phyloP scores from a whole-genome alignment of 2,797 vertebrate genomes.

The Acanthurus leucopareius region DNA sequence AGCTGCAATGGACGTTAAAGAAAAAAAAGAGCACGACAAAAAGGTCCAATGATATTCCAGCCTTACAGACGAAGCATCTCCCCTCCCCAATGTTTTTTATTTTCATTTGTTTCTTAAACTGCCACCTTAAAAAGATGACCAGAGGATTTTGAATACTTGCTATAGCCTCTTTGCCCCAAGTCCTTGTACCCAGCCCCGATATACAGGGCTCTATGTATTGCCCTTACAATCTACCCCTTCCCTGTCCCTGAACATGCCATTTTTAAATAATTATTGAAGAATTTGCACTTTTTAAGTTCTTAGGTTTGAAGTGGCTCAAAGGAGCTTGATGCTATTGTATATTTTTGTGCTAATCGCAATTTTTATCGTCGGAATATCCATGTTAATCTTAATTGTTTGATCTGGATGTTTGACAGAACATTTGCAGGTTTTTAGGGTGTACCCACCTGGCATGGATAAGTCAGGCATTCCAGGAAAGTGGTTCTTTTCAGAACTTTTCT shows the following conservation, averaged over 20 bases:
- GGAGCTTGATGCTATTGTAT: slow-evolving; percentile 91
- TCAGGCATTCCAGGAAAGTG: slow-evolving; percentile 99
- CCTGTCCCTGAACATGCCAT: slow-evolving; percentile 85
- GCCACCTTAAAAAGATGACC: slow-evolving; percentile 77
- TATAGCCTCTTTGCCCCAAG: slow-evolving; percentile 69
- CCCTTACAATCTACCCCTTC: slow-evolving; percentile 85
- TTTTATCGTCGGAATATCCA: slow-evolving; percentile 89
- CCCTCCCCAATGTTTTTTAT: slow-evolving; percentile 34
- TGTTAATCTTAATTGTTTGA: slow-evolving; percentile 88
- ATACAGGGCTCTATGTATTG: slow-evolving; percentile 76
- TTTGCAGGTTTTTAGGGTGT: slow-evolving; percentile 98
- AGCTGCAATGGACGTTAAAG: slow-evolving; percentile 95
- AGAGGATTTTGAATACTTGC: slow-evolving; percentile 74
- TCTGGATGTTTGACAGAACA: slow-evolving; percentile 88
- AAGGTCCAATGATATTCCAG: slow-evolving; percentile 97
- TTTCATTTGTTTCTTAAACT: slow-evolving; percentile 69
- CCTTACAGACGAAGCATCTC: slow-evolving; percentile 91
- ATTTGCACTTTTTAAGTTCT: slow-evolving; percentile 89
- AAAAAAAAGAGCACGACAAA: slow-evolving; percentile 88
- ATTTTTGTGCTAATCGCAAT: slow-evolving; percentile 90
- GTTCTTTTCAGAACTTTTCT: slow-evolving; percentile 99
- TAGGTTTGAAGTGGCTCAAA: slow-evolving; percentile 91
- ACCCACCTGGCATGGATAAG: slow-evolving; percentile 99
- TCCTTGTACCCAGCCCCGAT: slow-evolving; percentile 59
- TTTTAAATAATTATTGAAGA: slow-evolving; percentile 86